Conservation (phyloP, 2,797 vertebrate species). For the Euphonia xanthogaster region DNA sequence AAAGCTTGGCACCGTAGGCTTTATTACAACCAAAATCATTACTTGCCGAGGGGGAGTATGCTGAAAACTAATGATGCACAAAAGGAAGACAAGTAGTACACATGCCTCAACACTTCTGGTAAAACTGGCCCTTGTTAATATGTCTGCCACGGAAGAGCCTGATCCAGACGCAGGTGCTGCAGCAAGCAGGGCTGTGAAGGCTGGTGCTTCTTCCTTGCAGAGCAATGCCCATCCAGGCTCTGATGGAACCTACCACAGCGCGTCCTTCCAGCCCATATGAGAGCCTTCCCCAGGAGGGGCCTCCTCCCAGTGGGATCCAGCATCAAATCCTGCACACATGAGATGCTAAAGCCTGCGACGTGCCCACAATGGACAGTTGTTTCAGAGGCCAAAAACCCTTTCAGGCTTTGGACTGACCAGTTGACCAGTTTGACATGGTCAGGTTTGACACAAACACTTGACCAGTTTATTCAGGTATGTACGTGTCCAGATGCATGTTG, state of each 20-base stretch:
- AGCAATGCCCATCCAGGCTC: background rate
- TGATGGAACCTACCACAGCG: background rate
- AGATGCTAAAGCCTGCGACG: background rate
- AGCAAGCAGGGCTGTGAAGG: background rate
- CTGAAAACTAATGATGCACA: background rate
- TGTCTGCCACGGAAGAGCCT: background rate
- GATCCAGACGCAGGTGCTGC: background rate
- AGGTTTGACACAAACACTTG: background rate
- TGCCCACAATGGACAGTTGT: background rate
- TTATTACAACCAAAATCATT: background rate
- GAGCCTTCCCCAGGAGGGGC: background rate
- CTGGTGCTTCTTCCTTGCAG: background rate
- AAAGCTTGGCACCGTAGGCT: background rate
- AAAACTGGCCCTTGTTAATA: background rate
- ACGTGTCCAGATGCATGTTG: background rate
- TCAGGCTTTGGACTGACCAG: too few relatives aligned
- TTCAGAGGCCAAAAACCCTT: background rate
- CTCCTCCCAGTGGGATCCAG: background rate
- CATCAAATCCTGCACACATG: rapidly evolving
- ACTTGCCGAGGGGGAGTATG: background rate
- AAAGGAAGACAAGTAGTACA: background rate
- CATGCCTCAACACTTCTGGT: background rate
- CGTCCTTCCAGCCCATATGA: rapidly evolving
- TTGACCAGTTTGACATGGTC: background rate
- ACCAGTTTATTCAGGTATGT: background rate